Evolutionary conservation across 2,888 invertebrate species (phyloP).

Genomic region (Abrostola tripartita): DNA sequence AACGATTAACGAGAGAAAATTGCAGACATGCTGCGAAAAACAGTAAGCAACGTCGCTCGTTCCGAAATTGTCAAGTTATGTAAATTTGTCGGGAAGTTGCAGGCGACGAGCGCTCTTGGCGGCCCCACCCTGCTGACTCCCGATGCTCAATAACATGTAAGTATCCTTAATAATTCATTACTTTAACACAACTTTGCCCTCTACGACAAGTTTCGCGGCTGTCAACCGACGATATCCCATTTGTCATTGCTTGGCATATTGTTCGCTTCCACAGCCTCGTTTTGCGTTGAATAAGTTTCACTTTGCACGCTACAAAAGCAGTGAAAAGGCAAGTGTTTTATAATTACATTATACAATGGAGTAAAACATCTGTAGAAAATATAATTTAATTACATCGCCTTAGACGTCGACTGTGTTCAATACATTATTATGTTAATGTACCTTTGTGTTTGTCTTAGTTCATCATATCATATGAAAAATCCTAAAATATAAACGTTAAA

Average conservation of each 20-base stretch:
- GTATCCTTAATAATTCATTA: constrained; percentile 53
- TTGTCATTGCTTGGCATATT: constrained; percentile 20
- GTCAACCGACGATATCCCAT: constrained; percentile 18
- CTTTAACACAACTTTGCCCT: constrained; percentile 31
- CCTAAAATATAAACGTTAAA: constrained; percentile 24
- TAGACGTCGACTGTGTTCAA: too few species aligned
- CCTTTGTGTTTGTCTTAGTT: too few species aligned
- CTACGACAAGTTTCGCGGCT: constrained; percentile 40
- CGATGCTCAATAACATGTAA: constrained; percentile 38
- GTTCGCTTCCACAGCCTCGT: not conserved
- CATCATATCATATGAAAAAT: not conserved
- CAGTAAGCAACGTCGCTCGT: constrained; percentile 47
- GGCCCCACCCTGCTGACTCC: constrained; percentile 26
- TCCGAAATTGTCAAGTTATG: constrained; percentile 61
- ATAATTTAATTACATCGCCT: too few species aligned
- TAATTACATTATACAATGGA: too few species aligned
- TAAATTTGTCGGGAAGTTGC: constrained; percentile 58
- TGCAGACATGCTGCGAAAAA: constrained; percentile 39
- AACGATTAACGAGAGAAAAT: constrained; percentile 39
- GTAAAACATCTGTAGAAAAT: too few species aligned
- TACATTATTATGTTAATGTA: too few species aligned
- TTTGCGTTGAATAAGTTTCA: not conserved
- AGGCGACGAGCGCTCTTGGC: constrained; percentile 20
- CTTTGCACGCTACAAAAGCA: too few species aligned
- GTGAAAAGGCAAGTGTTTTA: too few species aligned